These are phyloP conservation scores for Saiga tatarica DNA, from an alignment of 2,113 vertebrate genomes.

Conservation along the genomic window DNA sequence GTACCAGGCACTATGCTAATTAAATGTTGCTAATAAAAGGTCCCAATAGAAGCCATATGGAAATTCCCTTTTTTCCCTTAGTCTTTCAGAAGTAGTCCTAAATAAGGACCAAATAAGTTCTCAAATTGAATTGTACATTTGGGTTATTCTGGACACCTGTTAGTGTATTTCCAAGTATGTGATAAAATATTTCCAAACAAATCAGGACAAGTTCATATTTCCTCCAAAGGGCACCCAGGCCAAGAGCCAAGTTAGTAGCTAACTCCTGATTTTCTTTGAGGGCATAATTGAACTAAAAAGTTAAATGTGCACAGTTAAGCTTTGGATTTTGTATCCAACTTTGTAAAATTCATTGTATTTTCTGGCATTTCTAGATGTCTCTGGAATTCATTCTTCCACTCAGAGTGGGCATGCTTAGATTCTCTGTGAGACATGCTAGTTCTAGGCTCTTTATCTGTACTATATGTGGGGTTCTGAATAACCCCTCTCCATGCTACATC, in stretches of 20 bases:
- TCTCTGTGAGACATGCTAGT: not conserved
- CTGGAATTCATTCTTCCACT: slow-evolving; percentile 5
- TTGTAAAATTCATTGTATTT: not conserved
- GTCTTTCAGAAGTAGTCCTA: slow-evolving; percentile 36
- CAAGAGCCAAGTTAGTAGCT: not conserved
- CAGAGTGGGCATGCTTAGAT: not conserved
- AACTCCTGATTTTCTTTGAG: slow-evolving; percentile 3
- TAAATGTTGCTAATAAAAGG: slow-evolving; percentile 57
- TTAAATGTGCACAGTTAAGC: not conserved
- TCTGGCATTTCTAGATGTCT: not conserved
- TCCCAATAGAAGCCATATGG: slow-evolving; percentile 51
- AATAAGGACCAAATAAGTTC: slow-evolving; percentile 25
- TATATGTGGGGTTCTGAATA: not conserved
- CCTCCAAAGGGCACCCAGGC: not conserved
- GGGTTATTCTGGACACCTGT: slow-evolving; percentile 5
- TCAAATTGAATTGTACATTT: slow-evolving; percentile 17
- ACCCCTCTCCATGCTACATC: not conserved
- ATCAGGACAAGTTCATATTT: not conserved
- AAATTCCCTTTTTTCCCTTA: slow-evolving; percentile 29
- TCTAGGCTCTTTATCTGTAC: not conserved
- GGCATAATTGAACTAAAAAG: not conserved
- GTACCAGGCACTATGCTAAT: slow-evolving; percentile 55
- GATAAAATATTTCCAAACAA: slow-evolving; percentile 28
- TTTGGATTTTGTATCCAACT: not conserved
- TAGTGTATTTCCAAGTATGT: not conserved